Evolutionary conservation across 2,113 vertebrate species (phyloP).

Genomic region (Engraulis encrasicolus): DNA sequence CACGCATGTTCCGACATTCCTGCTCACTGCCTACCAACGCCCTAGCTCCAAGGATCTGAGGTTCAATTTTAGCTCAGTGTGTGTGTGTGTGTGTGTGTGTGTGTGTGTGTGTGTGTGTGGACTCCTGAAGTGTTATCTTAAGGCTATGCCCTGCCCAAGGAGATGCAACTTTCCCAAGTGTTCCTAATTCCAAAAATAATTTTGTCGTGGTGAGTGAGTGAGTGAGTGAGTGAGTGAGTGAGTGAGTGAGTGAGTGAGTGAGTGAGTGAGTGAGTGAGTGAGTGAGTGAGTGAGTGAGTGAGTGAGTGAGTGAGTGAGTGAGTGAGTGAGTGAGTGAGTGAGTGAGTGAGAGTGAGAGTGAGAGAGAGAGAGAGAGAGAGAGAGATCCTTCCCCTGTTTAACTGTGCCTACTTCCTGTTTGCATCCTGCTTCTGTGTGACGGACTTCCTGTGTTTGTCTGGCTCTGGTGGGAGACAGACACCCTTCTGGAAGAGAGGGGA

Average conservation of each 20-base stretch:
- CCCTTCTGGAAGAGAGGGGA: background rate
- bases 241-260: background rate
- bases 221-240: background rate
- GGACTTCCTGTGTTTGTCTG: conserved; percentile 39
- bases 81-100: background rate
- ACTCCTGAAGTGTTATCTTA: background rate
- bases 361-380: background rate
- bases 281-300: background rate
- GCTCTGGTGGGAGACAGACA: background rate
- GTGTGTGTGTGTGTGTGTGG: background rate
- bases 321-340: background rate
- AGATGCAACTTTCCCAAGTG: background rate
- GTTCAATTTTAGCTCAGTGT: conserved; percentile 8
- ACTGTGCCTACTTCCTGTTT: conserved; percentile 41
- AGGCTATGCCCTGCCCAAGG: background rate
- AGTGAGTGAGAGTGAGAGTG: no score
- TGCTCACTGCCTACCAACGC: background rate
- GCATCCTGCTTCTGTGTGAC: conserved; percentile 2
- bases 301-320: background rate
- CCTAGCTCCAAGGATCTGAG: background rate
- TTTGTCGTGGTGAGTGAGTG: background rate
- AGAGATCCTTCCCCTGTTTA: conserved; percentile 7
- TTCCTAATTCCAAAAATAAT: conserved; percentile 21
- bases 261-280: background rate
- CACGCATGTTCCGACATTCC: background rate